Percentiles rank a stretch among this genome's conserved stretches.
Conservation (phyloP, 35 echinoderm and acorn worm species). For the Chiridota heheva region DNA sequence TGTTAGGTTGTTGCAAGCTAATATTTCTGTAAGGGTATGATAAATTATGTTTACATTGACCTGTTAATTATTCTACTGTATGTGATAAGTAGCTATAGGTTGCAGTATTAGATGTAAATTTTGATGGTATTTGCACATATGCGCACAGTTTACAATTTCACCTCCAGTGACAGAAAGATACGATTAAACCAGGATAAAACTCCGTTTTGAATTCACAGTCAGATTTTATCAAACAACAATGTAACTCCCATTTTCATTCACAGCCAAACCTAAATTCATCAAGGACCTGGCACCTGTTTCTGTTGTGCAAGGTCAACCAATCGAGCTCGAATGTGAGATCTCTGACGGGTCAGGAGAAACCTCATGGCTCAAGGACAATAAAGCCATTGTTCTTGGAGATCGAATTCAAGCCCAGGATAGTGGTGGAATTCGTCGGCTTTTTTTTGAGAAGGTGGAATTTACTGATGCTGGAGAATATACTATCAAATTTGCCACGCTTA, state of each 20-base stretch:
- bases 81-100: too few species aligned
- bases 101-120: too few species aligned
- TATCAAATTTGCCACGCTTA: slow-evolving; percentile 63
- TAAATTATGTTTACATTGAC: too few species aligned
- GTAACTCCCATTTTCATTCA: slow-evolving; percentile 1
- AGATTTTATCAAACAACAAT: too few species aligned
- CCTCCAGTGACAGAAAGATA: too few species aligned
- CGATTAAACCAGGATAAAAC: too few species aligned
- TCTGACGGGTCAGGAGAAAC: slow-evolving; percentile 58
- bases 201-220: too few species aligned
- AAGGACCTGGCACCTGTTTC: slow-evolving; percentile 57
- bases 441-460: slow-evolving; percentile 56
- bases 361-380: slow-evolving; percentile 70
- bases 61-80: too few species aligned
- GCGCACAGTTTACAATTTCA: too few species aligned
- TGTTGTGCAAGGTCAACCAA: slow-evolving; percentile 50
- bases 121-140: too few species aligned
- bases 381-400: slow-evolving; percentile 53
- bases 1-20: too few species aligned
- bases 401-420: slow-evolving; percentile 38
- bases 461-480: slow-evolving; percentile 74
- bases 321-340: slow-evolving; percentile 74
- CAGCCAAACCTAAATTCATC: slow-evolving; percentile 85
- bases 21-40: too few species aligned
- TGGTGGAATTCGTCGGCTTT: slow-evolving; percentile 27